A percentile compares a stretch with the other conserved stretches of the same genome.
Conservation (phyloP, 2,797 vertebrate species). For the Trachurus trachurus region DNA sequence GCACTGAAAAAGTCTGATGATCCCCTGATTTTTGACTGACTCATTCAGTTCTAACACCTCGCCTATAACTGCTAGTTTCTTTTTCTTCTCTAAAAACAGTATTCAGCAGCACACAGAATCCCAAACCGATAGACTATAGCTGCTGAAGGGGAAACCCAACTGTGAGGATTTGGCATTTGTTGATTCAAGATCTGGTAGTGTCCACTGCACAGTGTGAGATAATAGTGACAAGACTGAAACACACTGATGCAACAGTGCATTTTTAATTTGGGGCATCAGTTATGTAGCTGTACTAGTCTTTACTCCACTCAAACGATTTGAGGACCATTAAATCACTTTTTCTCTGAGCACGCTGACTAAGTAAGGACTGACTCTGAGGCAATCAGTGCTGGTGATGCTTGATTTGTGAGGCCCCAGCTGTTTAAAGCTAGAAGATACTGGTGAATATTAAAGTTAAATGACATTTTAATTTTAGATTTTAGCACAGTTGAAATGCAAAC, state of each 20-base stretch:
- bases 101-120: slow-evolving; percentile 5
- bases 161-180: slow-evolving; percentile 36
- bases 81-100: background rate
- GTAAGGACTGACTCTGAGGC: background rate
- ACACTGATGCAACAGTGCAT: background rate
- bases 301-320: background rate
- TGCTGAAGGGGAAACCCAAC: slow-evolving; percentile 32
- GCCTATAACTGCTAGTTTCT: background rate
- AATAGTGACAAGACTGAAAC: slow-evolving; percentile 11
- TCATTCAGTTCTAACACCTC: background rate
- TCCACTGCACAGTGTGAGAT: slow-evolving; percentile 13
- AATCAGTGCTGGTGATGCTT: background rate
- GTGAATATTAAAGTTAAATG: background rate
- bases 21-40: slow-evolving; percentile 4
- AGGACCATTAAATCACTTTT: slow-evolving; percentile 6
- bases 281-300: background rate
- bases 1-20: background rate
- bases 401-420: background rate
- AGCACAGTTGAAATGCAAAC: background rate
- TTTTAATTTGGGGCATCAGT: slow-evolving; percentile 12
- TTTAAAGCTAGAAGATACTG: background rate
- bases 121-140: background rate
- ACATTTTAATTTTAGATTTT: background rate
- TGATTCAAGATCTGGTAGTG: slow-evolving; percentile 35
- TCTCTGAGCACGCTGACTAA: background rate